Evolutionary conservation across 2,888 invertebrate species (phyloP).

Genomic region (Limnephilus lunatus): DNA sequence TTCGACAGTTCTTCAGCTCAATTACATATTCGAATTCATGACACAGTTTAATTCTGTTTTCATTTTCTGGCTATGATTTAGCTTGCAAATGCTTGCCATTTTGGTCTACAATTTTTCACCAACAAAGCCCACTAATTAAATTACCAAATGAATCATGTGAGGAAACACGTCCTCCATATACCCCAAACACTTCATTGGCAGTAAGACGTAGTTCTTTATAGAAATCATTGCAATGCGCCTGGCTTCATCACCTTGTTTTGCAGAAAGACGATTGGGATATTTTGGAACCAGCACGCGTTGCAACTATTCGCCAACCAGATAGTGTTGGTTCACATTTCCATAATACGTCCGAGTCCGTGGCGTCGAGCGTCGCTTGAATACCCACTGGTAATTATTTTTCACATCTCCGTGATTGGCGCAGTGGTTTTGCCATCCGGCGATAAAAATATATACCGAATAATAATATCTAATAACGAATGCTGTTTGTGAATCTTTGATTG

Average conservation of each 20-base stretch:
- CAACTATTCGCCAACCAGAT: not conserved
- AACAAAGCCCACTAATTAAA: not conserved
- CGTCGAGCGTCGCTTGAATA: not conserved
- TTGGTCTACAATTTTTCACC: not conserved
- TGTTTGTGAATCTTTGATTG: not conserved
- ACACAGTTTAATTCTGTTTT: not conserved
- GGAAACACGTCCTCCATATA: not conserved
- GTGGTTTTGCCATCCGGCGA: not conserved
- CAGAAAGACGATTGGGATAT: not conserved
- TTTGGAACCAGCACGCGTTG: not conserved
- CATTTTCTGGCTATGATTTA: not conserved
- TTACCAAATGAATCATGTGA: not conserved
- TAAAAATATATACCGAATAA: not conserved
- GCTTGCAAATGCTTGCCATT: too few relatives aligned
- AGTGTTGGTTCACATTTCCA: not conserved
- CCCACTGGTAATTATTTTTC: not conserved
- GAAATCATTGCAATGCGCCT: not conserved
- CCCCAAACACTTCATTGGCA: not conserved
- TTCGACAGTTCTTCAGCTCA: not conserved
- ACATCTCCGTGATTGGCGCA: not conserved
- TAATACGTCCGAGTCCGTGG: not conserved
- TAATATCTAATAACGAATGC: not conserved
- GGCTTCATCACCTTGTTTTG: not conserved
- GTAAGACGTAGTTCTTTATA: not conserved
- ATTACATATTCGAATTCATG: not conserved